Percentiles rank a stretch among this genome's conserved stretches.
These are phyloP conservation scores for Lasiurus cinereus DNA, from an alignment of 2,113 vertebrate genomes.

Conservation along the genomic window DNA sequence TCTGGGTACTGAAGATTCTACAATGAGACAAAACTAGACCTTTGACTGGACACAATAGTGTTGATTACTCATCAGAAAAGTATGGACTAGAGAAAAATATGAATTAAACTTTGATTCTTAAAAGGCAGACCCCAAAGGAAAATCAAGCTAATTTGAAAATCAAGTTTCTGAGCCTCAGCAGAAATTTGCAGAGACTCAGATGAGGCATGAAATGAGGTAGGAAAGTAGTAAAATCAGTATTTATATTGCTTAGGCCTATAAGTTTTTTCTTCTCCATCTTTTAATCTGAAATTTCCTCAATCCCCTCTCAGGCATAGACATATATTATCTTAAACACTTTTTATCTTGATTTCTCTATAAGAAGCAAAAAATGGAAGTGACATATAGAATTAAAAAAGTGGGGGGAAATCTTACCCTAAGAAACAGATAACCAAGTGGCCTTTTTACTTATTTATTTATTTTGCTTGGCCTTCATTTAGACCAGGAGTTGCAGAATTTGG, in stretches of 20 bases:
- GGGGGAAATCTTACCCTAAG: background rate
- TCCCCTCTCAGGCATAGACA: background rate
- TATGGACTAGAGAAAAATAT: background rate
- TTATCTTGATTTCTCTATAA: background rate
- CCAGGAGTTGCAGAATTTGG: background rate
- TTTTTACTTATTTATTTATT: constrained; percentile 7
- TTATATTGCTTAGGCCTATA: background rate
- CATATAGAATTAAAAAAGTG: background rate
- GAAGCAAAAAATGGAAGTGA: background rate
- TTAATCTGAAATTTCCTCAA: background rate
- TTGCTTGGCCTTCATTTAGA: background rate
- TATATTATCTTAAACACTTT: background rate
- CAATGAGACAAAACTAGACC: background rate
- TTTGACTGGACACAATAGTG: background rate
- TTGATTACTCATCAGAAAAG: background rate
- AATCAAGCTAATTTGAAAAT: background rate
- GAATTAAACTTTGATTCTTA: background rate
- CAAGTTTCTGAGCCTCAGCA: background rate
- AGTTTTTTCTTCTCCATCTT: background rate
- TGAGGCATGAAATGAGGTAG: background rate
- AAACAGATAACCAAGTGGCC: background rate
- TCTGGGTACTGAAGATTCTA: background rate
- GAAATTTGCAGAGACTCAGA: background rate
- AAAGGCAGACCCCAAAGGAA: background rate
- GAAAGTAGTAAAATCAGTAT: background rate